Base-by-base conservation (phyloP, 2,113 vertebrate species). In the Percina caprodes region DNA sequence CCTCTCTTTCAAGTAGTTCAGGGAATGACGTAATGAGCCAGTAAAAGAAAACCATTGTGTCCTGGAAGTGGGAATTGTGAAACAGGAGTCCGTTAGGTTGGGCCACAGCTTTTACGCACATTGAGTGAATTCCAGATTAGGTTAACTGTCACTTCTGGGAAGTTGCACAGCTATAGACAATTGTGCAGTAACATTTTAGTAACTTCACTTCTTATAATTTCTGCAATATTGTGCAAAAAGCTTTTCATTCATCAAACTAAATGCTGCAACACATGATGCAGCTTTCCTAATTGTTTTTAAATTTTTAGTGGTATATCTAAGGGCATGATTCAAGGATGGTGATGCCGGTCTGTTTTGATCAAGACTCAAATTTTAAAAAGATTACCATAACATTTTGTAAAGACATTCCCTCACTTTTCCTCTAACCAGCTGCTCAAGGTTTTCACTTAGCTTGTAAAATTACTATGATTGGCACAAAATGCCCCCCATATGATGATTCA, bases 1-100 rank as follows among this genome's bases (percentile, higher is more conserved):
- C 67, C 65, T 71, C 55, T 51, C 39, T 4, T 71, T 42, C 39
- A 13, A 76, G 71, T 39, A 33, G 18, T 10, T 71, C 42, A 58
- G 12, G 51, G 14, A 74, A 24, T 91, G 24, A 54, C 2, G 77
- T 80, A 79, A 79, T 69, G 59, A 66, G 56, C 42, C 30, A 16
- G 77, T 83, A 55, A 86, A 69, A 75, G 72, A 48, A 86, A 77
- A 71, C 60, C 69, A 55, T 65, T 78, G 62, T 65, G 58, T 88
- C 78, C 80, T 85, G 82, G 82, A 92, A 89, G 72, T 52, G 12
- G 48, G 80, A 80, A 82, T 90, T 89, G 84, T 77, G 89, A 83
- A 90, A 92, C 67, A 84, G 63, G 21, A 80, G 16, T 83, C 59
- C 19, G 19, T 86, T 86, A 69, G 69, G 80, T 89, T 90, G 76